Evolutionary conservation across 35 echinoderm and acorn worm genomes (phyloP).

Genomic region (Apostichopus japonicus): DNA sequence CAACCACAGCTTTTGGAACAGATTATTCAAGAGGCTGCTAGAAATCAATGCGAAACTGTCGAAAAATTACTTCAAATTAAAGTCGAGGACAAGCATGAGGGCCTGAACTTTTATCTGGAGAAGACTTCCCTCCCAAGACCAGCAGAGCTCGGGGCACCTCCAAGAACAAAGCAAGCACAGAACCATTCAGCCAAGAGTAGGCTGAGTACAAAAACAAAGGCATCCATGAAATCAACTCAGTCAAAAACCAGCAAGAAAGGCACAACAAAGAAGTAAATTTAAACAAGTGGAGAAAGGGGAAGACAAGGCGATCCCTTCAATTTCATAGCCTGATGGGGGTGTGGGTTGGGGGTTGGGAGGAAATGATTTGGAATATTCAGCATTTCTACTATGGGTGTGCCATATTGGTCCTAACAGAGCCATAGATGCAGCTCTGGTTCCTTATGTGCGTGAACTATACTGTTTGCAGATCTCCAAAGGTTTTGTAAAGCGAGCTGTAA

Average conservation of each 20-base stretch:
- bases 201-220: slow-evolving; percentile 62
- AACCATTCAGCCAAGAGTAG: slow-evolving; percentile 70
- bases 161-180: slow-evolving; percentile 79
- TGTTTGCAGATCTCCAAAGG: too few species aligned
- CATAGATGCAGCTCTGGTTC: too few species aligned
- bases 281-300: too few species aligned
- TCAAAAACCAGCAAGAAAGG: slow-evolving; percentile 37
- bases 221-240: slow-evolving; percentile 40
- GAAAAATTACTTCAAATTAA: slow-evolving; percentile 80
- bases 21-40: slow-evolving; percentile 75
- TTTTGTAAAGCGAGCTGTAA: too few species aligned
- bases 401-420: too few species aligned
- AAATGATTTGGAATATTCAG: too few species aligned
- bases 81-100: slow-evolving; percentile 82
- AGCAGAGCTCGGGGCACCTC: slow-evolving; percentile 80
- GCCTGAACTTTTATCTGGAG: slow-evolving; percentile 75
- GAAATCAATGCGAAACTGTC: slow-evolving; percentile 53
- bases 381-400: too few species aligned
- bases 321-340: too few species aligned
- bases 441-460: too few species aligned
- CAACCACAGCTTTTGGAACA: slow-evolving; percentile 63
- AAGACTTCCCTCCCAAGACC: slow-evolving; percentile 93
- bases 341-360: too few species aligned
- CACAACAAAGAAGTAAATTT: too few species aligned
- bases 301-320: too few species aligned